Evolutionary conservation across 2,113 vertebrate genomes (phyloP).

Genomic region (Microtus pennsylvanicus): DNA sequence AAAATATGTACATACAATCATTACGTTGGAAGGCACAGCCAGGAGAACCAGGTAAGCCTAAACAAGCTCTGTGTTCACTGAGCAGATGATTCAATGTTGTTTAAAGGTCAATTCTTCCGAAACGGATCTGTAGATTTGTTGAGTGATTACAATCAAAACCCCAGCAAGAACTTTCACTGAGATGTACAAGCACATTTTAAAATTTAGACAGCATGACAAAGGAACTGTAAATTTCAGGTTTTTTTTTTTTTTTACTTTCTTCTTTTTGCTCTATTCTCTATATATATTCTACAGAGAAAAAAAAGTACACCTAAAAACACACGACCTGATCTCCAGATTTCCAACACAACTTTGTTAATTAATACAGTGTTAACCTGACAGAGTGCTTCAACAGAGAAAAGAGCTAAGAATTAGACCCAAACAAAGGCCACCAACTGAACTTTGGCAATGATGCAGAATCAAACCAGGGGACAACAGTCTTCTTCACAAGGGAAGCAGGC

Average conservation of each 20-base stretch:
- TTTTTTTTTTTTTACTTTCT: too few species aligned
- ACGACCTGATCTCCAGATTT: background rate
- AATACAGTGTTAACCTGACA: background rate
- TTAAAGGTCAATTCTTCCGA: background rate
- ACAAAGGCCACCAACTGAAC: background rate
- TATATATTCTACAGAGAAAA: background rate
- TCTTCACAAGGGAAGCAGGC: background rate
- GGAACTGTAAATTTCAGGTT: background rate
- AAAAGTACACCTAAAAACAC: background rate
- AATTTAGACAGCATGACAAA: background rate
- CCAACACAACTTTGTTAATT: background rate
- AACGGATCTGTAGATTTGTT: background rate
- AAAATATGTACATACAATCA: background rate
- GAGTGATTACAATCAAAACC: background rate
- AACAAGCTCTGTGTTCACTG: background rate
- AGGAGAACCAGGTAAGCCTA: background rate
- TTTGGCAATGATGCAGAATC: background rate
- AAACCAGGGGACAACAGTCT: background rate
- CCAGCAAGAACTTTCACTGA: background rate
- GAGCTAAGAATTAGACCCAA: background rate
- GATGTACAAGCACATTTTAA: background rate
- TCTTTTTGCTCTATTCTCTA: background rate
- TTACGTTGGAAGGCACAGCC: background rate
- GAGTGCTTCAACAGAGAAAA: background rate
- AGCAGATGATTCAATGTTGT: background rate